Percentiles rank a stretch among this genome's conserved stretches.
Evolutionary conservation across 2,888 invertebrate genomes (phyloP).

Genomic region (Drosophila colorata): DNA sequence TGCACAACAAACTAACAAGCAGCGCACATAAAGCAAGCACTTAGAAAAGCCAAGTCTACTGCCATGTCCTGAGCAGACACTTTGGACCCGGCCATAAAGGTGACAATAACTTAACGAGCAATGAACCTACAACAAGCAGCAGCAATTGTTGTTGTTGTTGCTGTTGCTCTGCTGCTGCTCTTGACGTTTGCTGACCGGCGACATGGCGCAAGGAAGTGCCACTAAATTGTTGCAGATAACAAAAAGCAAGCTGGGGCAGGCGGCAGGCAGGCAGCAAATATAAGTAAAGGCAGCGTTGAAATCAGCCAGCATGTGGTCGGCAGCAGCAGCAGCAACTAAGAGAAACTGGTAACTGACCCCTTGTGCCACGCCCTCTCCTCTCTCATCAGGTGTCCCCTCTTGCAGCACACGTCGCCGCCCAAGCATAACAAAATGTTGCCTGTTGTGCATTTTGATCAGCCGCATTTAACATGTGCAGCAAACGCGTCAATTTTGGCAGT

Average conservation of each 20-base stretch:
- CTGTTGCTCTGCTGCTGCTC: constrained; percentile 39
- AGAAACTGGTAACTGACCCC: constrained; percentile 44
- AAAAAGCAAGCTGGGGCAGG: constrained; percentile 22
- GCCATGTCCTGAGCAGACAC: constrained; percentile 71
- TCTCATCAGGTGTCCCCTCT: neutral
- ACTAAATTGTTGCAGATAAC: constrained; percentile 79
- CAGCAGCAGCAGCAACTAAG: constrained; percentile 15
- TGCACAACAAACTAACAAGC: constrained; percentile 41
- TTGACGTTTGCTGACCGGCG: constrained; percentile 70
- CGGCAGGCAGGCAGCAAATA: constrained; percentile 11
- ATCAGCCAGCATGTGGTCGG: constrained; percentile 65
- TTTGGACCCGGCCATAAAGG: constrained; percentile 72
- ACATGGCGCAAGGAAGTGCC: constrained; percentile 72
- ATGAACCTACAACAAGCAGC: constrained; percentile 72
- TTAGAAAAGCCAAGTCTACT: constrained; percentile 75
- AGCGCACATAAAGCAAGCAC: constrained; percentile 56
- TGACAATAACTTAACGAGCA: constrained; percentile 84
- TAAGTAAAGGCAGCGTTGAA: constrained; percentile 19
- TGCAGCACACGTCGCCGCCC: constrained; percentile 17
- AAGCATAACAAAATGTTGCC: constrained; percentile 55
- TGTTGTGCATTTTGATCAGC: constrained; percentile 60
- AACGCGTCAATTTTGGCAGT: constrained; percentile 70
- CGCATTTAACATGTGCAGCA: constrained; percentile 61
- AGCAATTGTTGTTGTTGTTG: constrained; percentile 25
- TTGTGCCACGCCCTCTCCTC: neutral